phyloP scores from a whole-genome alignment of 2,888 invertebrate species.

The Chaetoderma sp. region DNA sequence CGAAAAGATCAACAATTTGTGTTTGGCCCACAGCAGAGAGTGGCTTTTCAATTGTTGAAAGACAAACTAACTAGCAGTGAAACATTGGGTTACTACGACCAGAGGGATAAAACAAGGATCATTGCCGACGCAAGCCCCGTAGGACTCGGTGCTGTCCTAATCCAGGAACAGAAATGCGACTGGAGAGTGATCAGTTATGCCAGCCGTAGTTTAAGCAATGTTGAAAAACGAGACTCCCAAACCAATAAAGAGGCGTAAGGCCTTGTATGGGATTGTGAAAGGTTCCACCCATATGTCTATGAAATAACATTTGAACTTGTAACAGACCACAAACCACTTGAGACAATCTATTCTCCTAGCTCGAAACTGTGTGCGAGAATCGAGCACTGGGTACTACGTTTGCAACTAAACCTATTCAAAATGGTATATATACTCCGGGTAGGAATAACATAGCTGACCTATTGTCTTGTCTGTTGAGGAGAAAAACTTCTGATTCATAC shows the following conservation, averaged over 20 bases:
- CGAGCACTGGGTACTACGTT: slow-evolving; percentile 3
- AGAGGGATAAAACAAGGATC: not conserved
- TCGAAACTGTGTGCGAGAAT: slow-evolving; percentile 13
- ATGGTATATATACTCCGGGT: not conserved
- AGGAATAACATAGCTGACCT: not conserved
- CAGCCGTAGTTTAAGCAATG: not conserved
- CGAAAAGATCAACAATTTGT: not conserved
- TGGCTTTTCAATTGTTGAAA: not conserved
- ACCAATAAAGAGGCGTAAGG: slow-evolving; percentile 11
- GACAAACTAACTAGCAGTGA: not conserved
- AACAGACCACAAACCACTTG: slow-evolving; percentile 22
- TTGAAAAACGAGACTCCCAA: not conserved
- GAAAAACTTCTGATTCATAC: not conserved
- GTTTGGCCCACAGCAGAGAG: not conserved
- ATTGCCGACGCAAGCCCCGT: not conserved
- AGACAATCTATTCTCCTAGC: slow-evolving; percentile 2
- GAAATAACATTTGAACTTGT: slow-evolving; percentile 19
- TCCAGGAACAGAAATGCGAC: too few relatives aligned
- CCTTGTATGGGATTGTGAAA: slow-evolving; percentile 20
- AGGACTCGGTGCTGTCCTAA: too few relatives aligned
- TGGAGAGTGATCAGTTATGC: not conserved
- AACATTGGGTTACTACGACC: not conserved
- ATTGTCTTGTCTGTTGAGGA: not conserved
- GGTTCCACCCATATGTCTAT: slow-evolving; percentile 18
- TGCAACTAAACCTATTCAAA: slow-evolving; percentile 2